Conservation (phyloP, 2,113 vertebrate species). For the Ploceus nigricollis region DNA sequence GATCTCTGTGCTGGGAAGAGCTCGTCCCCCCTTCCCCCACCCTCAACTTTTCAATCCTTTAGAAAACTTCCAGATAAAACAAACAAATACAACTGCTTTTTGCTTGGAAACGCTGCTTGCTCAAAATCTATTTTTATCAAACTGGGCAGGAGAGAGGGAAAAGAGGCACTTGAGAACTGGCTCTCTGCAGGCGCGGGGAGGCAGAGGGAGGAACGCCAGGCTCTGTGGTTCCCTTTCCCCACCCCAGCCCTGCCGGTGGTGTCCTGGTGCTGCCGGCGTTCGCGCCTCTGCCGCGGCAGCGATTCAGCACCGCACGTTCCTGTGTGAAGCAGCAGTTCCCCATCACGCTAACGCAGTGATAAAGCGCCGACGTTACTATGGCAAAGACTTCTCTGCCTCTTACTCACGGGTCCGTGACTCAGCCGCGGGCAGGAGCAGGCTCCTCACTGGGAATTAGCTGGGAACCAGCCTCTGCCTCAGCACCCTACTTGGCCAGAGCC, state of each 20-base stretch:
- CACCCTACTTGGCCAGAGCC: slow-evolving; percentile 14
- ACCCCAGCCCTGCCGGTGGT: accelerated
- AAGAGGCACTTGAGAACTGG: background rate
- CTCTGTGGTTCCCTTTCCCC: background rate
- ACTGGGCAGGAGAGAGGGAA: slow-evolving; percentile 1
- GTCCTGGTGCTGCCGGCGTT: background rate
- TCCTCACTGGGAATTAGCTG: background rate
- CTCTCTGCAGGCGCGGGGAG: background rate
- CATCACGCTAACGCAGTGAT: background rate
- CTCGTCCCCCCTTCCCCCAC: background rate
- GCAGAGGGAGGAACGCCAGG: background rate
- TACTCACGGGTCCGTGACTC: slow-evolving; percentile 58
- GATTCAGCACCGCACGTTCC: background rate
- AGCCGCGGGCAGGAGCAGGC: slow-evolving; percentile 23
- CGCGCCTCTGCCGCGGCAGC: background rate
- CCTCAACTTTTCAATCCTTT: slow-evolving; percentile 17
- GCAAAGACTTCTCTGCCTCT: slow-evolving; percentile 67
- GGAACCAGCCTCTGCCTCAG: slow-evolving; percentile 8
- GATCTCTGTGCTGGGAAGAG: slow-evolving; percentile 21
- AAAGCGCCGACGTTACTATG: slow-evolving; percentile 66
- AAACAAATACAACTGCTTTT: slow-evolving; percentile 44
- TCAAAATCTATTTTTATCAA: slow-evolving; percentile 54
- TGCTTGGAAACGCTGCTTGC: slow-evolving; percentile 45
- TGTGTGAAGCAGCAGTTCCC: slow-evolving; percentile 37
- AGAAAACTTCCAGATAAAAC: slow-evolving; percentile 63